Evolutionary conservation across 2,797 vertebrate genomes (phyloP).

Genomic region (Clarias pachynema): DNA sequence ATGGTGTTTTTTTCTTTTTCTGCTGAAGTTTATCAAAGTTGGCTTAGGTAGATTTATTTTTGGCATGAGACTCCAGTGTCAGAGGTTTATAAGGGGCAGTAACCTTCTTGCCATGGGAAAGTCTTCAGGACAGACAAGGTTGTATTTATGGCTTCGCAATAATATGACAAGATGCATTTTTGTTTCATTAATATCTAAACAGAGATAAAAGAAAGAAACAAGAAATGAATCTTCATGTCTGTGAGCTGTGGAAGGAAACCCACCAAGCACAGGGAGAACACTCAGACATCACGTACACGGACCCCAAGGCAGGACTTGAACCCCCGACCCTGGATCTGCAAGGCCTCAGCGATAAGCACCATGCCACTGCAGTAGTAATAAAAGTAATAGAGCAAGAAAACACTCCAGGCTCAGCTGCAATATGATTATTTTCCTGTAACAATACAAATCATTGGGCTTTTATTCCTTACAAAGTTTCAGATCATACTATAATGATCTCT

Average conservation of each 20-base stretch:
- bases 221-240: too few species aligned
- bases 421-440: conserved; percentile 11
- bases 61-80: not conserved
- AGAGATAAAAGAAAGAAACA: not conserved
- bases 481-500: conserved; percentile 18
- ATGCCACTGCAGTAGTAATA: not conserved
- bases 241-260: too few species aligned
- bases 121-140: not conserved
- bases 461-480: conserved; percentile 35
- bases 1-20: not conserved
- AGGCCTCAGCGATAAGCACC: too few species aligned
- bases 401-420: not conserved
- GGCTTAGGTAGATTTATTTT: not conserved
- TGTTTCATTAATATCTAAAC: not conserved
- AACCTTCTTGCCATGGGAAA: not conserved
- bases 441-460: not conserved
- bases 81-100: not conserved
- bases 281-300: too few species aligned
- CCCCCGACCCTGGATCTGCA: too few species aligned
- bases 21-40: not conserved
- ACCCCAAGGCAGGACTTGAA: too few species aligned
- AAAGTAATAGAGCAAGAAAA: not conserved
- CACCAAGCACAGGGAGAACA: too few species aligned
- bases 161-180: not conserved
- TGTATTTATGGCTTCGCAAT: not conserved